phyloP scores from a whole-genome alignment of 2,113 vertebrate genomes.

The Paralichthys olivaceus region DNA sequence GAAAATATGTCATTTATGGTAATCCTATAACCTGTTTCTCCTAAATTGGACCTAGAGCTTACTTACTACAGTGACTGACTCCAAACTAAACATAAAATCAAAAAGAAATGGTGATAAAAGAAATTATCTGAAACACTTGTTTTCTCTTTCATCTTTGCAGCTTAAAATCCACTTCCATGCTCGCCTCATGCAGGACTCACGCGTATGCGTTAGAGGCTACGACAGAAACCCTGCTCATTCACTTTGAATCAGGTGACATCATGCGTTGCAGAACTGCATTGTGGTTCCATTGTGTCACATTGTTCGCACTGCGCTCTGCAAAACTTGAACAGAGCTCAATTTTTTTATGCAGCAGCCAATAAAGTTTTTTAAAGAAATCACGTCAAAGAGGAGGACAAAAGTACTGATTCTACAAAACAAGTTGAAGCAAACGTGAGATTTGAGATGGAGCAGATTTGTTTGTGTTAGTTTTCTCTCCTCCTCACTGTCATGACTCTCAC shows the following conservation, averaged over 20 bases:
- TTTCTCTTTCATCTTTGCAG: neutral
- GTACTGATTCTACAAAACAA: conserved; percentile 32
- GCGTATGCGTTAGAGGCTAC: too few species aligned
- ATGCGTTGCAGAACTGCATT: too few species aligned
- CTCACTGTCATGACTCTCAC: conserved; percentile 10
- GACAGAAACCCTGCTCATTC: too few species aligned
- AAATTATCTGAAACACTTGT: neutral
- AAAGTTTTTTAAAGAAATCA: too few species aligned
- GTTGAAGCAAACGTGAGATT: neutral
- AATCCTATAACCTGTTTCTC: neutral
- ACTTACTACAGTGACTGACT: neutral
- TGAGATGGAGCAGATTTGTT: too few species aligned
- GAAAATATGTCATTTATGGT: neutral
- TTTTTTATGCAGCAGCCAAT: too few species aligned
- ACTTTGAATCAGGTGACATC: too few species aligned
- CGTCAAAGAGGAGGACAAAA: too few species aligned
- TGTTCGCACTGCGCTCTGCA: too few species aligned
- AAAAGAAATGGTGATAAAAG: neutral
- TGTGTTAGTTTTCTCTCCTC: neutral
- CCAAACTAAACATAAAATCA: neutral
- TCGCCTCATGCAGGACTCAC: neutral
- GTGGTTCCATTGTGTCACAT: conserved; percentile 11
- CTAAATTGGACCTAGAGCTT: neutral
- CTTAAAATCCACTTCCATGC: too few species aligned
- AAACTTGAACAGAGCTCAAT: too few species aligned